These are phyloP conservation scores for Andinoacara biseriatus DNA, from an alignment of 2,113 vertebrate genomes.

Conservation along the genomic window DNA sequence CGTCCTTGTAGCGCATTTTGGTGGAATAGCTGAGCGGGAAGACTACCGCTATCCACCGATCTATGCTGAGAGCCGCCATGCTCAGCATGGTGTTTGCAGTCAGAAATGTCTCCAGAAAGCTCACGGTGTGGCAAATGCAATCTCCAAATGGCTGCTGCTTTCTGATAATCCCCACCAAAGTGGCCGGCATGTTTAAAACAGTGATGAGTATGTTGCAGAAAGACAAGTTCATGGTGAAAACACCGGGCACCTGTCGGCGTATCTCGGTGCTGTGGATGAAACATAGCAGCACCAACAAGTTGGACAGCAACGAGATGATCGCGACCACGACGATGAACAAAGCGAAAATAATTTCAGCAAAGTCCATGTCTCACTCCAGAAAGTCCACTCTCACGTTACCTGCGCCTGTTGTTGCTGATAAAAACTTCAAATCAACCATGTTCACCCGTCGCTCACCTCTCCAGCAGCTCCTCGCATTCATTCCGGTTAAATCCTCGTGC, in stretches of 20 bases:
- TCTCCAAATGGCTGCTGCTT: constrained; percentile 83
- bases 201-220: constrained; percentile 88
- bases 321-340: constrained; percentile 84
- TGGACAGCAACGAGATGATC: constrained; percentile 84
- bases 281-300: constrained; percentile 86
- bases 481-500: constrained; percentile 34
- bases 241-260: constrained; percentile 84
- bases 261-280: constrained; percentile 86
- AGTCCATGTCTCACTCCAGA: constrained; percentile 85
- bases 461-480: neutral
- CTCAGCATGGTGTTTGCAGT: constrained; percentile 86
- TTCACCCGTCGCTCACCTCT: constrained; percentile 28
- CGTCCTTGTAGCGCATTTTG: constrained; percentile 87
- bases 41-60: constrained; percentile 88
- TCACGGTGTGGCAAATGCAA: constrained; percentile 80
- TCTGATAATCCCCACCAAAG: constrained; percentile 80
- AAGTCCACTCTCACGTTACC: constrained; percentile 51
- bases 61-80: constrained; percentile 87
- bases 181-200: constrained; percentile 85
- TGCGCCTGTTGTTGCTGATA: constrained; percentile 30
- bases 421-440: constrained; percentile 55
- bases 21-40: constrained; percentile 86
- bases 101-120: constrained; percentile 87
- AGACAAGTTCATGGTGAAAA: constrained; percentile 86
- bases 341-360: constrained; percentile 82